phyloP scores from a whole-genome alignment of 1,140 invertebrate genomes.

The Pseudomyrmex dendroicus region DNA sequence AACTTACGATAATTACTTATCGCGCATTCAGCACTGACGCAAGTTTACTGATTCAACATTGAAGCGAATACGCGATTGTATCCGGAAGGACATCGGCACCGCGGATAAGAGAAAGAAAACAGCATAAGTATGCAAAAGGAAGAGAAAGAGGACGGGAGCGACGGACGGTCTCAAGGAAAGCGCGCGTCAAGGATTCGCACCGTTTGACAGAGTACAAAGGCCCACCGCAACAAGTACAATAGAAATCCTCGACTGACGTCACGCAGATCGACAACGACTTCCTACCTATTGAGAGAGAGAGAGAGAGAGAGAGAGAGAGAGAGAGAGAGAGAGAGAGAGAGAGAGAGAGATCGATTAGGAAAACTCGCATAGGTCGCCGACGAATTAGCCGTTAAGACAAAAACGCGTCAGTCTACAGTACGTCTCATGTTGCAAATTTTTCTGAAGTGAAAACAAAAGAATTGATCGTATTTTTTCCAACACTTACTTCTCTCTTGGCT shows the following conservation, averaged over 20 bases:
- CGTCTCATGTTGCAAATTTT: not conserved
- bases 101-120: not conserved
- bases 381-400: not conserved
- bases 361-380: conserved; percentile 22
- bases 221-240: conserved; percentile 74
- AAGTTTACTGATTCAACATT: conserved; percentile 4
- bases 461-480: no score
- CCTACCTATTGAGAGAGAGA: conserved; percentile 61
- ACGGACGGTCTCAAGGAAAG: conserved; percentile 8
- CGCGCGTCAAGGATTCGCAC: conserved; percentile 33
- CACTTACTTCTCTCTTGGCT: conserved; percentile 24
- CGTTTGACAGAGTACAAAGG: conserved; percentile 44
- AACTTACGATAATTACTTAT: conserved; percentile 49
- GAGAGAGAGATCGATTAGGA: conserved; percentile 47
- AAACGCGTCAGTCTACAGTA: not conserved
- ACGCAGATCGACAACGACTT: conserved; percentile 71
- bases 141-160: not conserved
- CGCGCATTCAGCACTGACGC: conserved; percentile 16
- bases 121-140: not conserved
- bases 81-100: conserved; percentile 21
- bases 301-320: not conserved
- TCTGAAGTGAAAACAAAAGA: not conserved
- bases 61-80: not conserved
- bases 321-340: no score
- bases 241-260: conserved; percentile 73